These are phyloP conservation scores for Stratiomys singularior DNA, from an alignment of 2,888 invertebrate species.

Conservation along the genomic window DNA sequence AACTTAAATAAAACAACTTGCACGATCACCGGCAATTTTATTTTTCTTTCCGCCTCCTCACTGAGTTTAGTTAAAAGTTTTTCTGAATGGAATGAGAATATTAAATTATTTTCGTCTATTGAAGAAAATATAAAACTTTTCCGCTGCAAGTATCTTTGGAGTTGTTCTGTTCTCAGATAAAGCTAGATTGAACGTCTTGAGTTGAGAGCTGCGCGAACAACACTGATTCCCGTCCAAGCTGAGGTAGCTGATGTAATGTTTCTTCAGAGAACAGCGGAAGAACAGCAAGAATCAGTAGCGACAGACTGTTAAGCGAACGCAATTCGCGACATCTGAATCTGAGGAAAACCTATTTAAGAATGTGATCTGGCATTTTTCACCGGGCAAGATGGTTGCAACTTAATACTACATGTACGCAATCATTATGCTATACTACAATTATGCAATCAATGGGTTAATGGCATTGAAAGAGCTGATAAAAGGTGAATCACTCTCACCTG, in stretches of 20 bases:
- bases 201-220: slow-evolving; percentile 41
- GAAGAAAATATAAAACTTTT: neutral
- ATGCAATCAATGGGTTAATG: too few species aligned
- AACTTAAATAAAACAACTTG: neutral
- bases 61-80: neutral
- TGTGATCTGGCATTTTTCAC: neutral
- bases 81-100: slow-evolving; percentile 24
- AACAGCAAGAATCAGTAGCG: neutral
- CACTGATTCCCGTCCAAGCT: slow-evolving; percentile 25
- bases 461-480: too few species aligned
- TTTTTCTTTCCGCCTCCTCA: neutral
- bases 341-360: slow-evolving; percentile 6
- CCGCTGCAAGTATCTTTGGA: neutral
- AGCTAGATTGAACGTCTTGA: slow-evolving; percentile 14
- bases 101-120: neutral
- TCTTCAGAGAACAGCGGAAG: neutral
- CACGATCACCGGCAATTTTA: slow-evolving; percentile 37
- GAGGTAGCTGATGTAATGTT: neutral
- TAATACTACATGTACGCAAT: too few species aligned
- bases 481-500: too few species aligned
- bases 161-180: slow-evolving; percentile 15
- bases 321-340: slow-evolving; percentile 8
- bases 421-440: too few species aligned
- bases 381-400: neutral
- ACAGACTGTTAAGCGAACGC: neutral